phyloP scores from a whole-genome alignment of 2,113 vertebrate genomes.

The Cichladusa arquata region DNA sequence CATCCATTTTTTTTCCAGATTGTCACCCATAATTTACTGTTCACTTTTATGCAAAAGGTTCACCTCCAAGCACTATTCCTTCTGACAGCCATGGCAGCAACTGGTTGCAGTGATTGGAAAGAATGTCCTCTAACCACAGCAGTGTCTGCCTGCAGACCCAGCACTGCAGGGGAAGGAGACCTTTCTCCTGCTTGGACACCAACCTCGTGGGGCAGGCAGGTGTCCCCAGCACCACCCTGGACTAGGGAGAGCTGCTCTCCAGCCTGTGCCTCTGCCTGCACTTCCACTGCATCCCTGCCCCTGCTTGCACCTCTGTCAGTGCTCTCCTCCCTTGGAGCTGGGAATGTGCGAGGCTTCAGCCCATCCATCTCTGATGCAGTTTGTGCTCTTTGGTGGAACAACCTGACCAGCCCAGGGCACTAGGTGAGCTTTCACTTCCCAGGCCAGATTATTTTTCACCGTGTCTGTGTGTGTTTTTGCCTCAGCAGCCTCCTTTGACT shows the following conservation, averaged over 20 bases:
- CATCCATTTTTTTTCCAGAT: background rate
- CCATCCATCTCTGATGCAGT: too few relatives aligned
- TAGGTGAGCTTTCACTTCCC: background rate
- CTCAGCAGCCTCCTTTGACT: background rate
- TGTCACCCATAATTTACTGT: background rate
- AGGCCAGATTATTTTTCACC: accelerated
- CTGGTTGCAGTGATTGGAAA: background rate
- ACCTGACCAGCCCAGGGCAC: accelerated
- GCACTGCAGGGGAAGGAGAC: background rate
- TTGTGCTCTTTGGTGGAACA: background rate
- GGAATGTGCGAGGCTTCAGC: background rate
- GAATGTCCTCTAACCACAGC: accelerated
- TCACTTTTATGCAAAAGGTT: background rate
- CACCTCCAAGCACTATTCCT: background rate
- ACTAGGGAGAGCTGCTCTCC: background rate
- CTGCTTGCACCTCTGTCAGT: background rate
- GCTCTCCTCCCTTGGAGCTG: background rate
- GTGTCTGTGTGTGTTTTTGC: background rate
- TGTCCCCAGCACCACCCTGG: background rate
- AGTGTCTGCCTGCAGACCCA: background rate
- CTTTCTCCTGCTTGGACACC: background rate
- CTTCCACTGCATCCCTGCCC: background rate
- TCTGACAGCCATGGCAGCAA: background rate
- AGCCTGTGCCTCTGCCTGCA: background rate
- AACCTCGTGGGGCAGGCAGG: background rate